A percentile compares a stretch with the other conserved stretches of the same genome.
Conservation (phyloP, 2,888 invertebrate species). For the Apodemia zela region DNA sequence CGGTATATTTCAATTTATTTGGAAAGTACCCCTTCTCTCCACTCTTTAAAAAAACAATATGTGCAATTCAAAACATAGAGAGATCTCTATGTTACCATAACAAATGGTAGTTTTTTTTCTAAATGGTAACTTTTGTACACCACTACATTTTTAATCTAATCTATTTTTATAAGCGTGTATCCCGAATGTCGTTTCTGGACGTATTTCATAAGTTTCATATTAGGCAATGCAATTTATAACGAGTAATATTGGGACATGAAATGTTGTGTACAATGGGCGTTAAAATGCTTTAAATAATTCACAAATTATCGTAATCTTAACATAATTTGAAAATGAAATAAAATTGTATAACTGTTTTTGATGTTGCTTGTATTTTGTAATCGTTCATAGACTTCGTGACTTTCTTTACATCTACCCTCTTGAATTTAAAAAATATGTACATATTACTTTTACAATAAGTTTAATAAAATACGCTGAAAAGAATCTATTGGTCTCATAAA, state of each 20-base stretch:
- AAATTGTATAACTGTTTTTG: slow-evolving; percentile 11
- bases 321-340: background rate
- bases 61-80: slow-evolving; percentile 4
- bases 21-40: slow-evolving; percentile 1
- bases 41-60: background rate
- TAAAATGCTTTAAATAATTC: background rate
- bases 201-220: slow-evolving; percentile 6
- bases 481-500: no score
- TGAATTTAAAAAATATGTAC: background rate
- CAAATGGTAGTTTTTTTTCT: background rate
- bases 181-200: background rate
- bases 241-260: background rate
- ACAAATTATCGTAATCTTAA: slow-evolving; percentile 5
- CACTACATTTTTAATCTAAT: slow-evolving; percentile 10
- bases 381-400: background rate
- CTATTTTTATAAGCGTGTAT: slow-evolving; percentile 12
- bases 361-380: slow-evolving; percentile 3
- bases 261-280: slow-evolving; percentile 7
- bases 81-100: background rate
- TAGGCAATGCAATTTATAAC: background rate
- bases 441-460: no score
- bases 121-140: slow-evolving; percentile 12
- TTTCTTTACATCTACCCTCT: background rate
- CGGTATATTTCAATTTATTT: background rate
- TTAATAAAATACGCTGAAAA: no score